A percentile compares a stretch with the other conserved stretches of the same genome.
phyloP scores from a whole-genome alignment of 2,888 invertebrate species.

The Eupelmus urozonus region DNA sequence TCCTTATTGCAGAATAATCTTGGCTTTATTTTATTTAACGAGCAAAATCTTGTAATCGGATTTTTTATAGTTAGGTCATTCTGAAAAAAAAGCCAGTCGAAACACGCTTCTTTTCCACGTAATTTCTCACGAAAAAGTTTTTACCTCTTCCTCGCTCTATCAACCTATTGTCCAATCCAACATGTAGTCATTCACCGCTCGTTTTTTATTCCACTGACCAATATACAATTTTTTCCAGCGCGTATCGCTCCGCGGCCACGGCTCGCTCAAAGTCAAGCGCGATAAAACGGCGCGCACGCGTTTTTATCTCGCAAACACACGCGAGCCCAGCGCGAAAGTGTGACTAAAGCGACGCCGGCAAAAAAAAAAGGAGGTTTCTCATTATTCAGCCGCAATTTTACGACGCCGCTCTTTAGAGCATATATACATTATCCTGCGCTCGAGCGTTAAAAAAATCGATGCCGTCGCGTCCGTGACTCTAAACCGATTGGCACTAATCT shows the following conservation, averaged over 20 bases:
- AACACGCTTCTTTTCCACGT: too few species aligned
- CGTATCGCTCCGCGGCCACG: background rate
- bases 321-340: conserved; percentile 10
- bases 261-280: background rate
- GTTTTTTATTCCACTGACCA: too few species aligned
- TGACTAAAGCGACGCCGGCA: conserved; percentile 24
- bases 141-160: too few species aligned
- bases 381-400: conserved; percentile 12
- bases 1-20: background rate
- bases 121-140: too few species aligned
- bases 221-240: background rate
- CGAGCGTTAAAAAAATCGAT: conserved; percentile 16
- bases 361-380: conserved; percentile 41
- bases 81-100: too few species aligned
- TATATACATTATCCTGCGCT: background rate
- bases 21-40: too few species aligned
- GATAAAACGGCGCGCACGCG: background rate
- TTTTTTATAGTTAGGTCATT: too few species aligned
- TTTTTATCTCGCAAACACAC: background rate
- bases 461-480: background rate
- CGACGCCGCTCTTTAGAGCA: background rate
- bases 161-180: too few species aligned
- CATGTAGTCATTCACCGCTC: too few species aligned
- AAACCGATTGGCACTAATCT: conserved; percentile 44
- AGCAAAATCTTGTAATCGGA: too few species aligned